Evolutionary conservation across 2,113 vertebrate species (phyloP).

Genomic region (Hippoglossus stenolepis): DNA sequence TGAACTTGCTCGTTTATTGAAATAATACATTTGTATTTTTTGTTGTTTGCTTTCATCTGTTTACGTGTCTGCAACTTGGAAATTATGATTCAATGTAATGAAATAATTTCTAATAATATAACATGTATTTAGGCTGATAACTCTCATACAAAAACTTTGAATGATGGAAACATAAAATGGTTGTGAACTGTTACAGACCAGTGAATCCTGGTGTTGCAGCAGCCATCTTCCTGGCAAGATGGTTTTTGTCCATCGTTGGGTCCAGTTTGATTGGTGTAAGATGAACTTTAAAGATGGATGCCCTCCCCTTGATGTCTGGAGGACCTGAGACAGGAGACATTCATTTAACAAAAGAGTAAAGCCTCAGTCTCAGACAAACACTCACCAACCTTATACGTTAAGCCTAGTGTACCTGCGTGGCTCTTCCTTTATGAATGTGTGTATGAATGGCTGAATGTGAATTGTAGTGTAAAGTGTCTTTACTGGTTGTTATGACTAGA

Average conservation of each 20-base stretch:
- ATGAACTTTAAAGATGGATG: constrained; percentile 97
- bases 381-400: not conserved
- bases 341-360: not conserved
- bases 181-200: constrained; percentile 71
- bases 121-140: too few relatives aligned
- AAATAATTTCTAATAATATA: too few relatives aligned
- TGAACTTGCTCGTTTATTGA: not conserved
- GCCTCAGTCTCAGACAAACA: not conserved
- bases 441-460: too few relatives aligned
- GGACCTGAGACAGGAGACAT: constrained; percentile 80
- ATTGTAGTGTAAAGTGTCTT: too few relatives aligned
- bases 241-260: constrained; percentile 85
- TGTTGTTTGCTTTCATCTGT: too few relatives aligned
- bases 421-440: too few relatives aligned
- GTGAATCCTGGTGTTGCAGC: constrained; percentile 95
- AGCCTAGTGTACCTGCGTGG: too few relatives aligned
- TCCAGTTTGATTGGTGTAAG: constrained; percentile 91
- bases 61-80: too few relatives aligned
- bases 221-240: constrained; percentile 91
- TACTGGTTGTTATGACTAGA: too few relatives aligned
- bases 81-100: too few relatives aligned
- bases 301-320: constrained; percentile 95
- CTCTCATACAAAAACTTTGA: too few relatives aligned
- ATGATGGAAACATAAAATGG: not conserved
- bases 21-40: too few relatives aligned